Evolutionary conservation across 2,888 invertebrate species (phyloP), one percentile per base, ranked within the genome.

Genomic region (Julus scandinavius): DNA sequence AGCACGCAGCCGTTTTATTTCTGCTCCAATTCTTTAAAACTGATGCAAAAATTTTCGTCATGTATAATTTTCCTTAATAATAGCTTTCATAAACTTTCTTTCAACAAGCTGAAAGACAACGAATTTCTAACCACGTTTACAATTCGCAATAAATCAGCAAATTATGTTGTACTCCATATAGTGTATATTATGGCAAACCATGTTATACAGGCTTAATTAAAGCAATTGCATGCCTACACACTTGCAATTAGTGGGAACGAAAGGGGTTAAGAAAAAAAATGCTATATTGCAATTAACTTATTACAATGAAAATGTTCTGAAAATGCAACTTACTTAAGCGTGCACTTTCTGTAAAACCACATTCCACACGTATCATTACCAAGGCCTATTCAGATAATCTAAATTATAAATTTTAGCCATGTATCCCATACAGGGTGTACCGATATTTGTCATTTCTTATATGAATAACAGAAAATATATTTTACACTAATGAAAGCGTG

Each of bases 21-120:
- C 72, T 72, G 72, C 72, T 72, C 72, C 29, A 72, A 72, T 72
- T 72, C 72, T 63, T 63, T 72, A 72, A 72, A 72, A 72, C 72
- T 72, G 72, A 72, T 11, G 29, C 29, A 72, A 72, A 72, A 72
- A 72, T 72, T 72, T 72, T 72, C 72, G 72, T 72, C 29, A 29
- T 72, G 72, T 72, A 72, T 72, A 72, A 72, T 72, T 72, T 72
- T 29, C 72, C 72, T 11, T 72, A 72, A 72, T 72, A 72, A 72
- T 72, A 72, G 72, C 72, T 29, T 72, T 72, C 72, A 29, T 29
- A 72, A 72, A 72, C 29, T 72, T 72, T 72, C 72, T 29, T 72
- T 72, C 72, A 72, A 72, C 72, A 29, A 11, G 72, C 3, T 72
- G 72, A 72, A 72, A 72, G 72, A 72, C 72, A 11, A 29, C 29